phyloP scores from a whole-genome alignment of 2,888 invertebrate genomes.

The Beris chalybata region DNA sequence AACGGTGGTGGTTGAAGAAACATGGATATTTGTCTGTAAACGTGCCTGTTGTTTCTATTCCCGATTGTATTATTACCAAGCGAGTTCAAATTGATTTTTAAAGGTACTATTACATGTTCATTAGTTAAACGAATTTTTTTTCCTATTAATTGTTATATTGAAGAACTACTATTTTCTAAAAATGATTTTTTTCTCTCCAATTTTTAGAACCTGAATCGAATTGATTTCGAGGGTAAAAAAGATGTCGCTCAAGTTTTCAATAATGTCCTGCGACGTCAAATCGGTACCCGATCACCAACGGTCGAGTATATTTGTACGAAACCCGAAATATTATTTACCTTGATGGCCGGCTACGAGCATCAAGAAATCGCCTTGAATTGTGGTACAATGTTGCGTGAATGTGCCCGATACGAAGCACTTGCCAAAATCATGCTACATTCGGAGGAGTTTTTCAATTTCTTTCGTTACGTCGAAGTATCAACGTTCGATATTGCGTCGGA shows the following conservation, averaged over 20 bases:
- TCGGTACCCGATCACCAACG: slow-evolving; percentile 96
- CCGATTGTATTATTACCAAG: too few relatives aligned
- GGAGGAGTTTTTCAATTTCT: slow-evolving; percentile 99
- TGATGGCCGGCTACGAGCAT: slow-evolving; percentile 97
- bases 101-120: too few relatives aligned
- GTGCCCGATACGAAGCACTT: slow-evolving; percentile 96
- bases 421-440: slow-evolving; percentile 98
- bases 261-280: slow-evolving; percentile 96
- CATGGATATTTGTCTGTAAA: too few relatives aligned
- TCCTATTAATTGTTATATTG: too few relatives aligned
- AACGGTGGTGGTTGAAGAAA: too few relatives aligned
- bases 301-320: slow-evolving; percentile 98
- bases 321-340: slow-evolving; percentile 93
- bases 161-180: neutral
- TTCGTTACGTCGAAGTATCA: slow-evolving; percentile 98
- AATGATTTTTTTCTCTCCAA: slow-evolving; percentile 20
- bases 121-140: too few relatives aligned
- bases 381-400: slow-evolving; percentile 98
- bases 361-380: slow-evolving; percentile 99
- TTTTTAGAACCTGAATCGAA: slow-evolving; percentile 68
- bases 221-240: slow-evolving; percentile 92
- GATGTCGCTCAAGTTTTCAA: slow-evolving; percentile 99
- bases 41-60: too few relatives aligned
- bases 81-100: too few relatives aligned
- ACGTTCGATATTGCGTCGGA: slow-evolving; percentile 99